Base-by-base conservation (phyloP, 92 coral and sea anemone genomes). In the Galaxea fascicularis region DNA sequence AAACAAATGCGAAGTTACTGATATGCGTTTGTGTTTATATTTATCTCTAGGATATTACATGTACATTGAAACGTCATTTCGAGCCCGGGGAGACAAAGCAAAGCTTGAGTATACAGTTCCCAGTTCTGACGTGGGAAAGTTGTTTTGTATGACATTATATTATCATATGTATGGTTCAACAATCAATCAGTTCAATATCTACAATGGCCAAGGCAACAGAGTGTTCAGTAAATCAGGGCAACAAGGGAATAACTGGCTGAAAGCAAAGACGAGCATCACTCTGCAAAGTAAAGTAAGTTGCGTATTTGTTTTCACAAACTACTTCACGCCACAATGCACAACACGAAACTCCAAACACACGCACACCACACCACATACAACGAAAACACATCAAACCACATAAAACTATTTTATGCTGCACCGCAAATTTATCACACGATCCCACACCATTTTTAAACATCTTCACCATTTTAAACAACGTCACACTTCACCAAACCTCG, bases 161-260 rank as follows among this genome's bases (percentile, higher is more conserved):
- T 73, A 73, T 9, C 78, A 73, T 44, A 73, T 73, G 78, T 53
- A 73, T 49, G 78, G 78, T 16, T 5, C 4, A 62, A 49, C 78
- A 4, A 53, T 73, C 15, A 52, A 52, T 1, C 51, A 44, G 26
- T 41, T 73, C 0, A 73, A 9, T 5, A 63, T 73, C 24, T 73
- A 41, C 78, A 73, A 35, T 16, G 78, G 78, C 3, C 41, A 35
- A 53, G 26, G 27, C 21, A 13, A 21, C 12, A 8, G 14, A 18
- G 78, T 73, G 17, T 73, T 73, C 12, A 49, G 0, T 26, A 27
- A 51, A 25, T 73, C 78, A 13, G 78, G 78, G 25, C 10, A 27
- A 44, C 78, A 73, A 11, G 63, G 78, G 0, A 28, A 73, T 52
- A 1, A 4, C 4, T 73, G 78, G 78, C 26, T 25, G 12, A 51